phyloP scores from a whole-genome alignment of 2,888 invertebrate species.

The Drosophila neonasuta region DNA sequence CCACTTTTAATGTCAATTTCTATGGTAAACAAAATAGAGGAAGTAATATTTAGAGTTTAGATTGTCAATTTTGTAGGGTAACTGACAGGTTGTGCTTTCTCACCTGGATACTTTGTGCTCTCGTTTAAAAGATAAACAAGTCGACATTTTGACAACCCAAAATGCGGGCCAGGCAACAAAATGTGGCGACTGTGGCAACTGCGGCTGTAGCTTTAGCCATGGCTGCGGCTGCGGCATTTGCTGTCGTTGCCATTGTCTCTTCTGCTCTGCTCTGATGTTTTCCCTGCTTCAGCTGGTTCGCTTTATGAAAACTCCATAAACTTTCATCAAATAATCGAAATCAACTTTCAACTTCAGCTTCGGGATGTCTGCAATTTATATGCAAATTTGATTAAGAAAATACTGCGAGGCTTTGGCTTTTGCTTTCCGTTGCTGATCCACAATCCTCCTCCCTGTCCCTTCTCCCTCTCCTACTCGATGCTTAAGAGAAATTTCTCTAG shows the following conservation, averaged over 20 bases:
- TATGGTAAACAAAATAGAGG: too few species aligned
- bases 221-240: slow-evolving; percentile 7
- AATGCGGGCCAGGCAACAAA: slow-evolving; percentile 39
- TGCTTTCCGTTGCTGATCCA: slow-evolving; percentile 17
- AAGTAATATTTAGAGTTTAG: too few species aligned
- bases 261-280: neutral
- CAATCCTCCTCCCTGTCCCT: neutral
- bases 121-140: slow-evolving; percentile 70
- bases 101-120: neutral
- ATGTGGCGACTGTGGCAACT: slow-evolving; percentile 32
- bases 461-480: too few species aligned
- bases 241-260: slow-evolving; percentile 8
- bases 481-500: neutral
- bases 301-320: slow-evolving; percentile 60
- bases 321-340: slow-evolving; percentile 75
- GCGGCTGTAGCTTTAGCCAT: slow-evolving; percentile 12
- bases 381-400: slow-evolving; percentile 74
- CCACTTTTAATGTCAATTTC: neutral
- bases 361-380: slow-evolving; percentile 69
- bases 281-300: slow-evolving; percentile 14
- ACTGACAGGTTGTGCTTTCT: neutral
- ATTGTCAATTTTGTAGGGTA: slow-evolving; percentile 9
- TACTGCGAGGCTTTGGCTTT: slow-evolving; percentile 51
- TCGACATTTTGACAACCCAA: slow-evolving; percentile 72
- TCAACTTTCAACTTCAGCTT: slow-evolving; percentile 63